A percentile compares a stretch with the other conserved stretches of the same genome.
phyloP scores from a whole-genome alignment of 2,888 invertebrate genomes.

The Furcula furcula region DNA sequence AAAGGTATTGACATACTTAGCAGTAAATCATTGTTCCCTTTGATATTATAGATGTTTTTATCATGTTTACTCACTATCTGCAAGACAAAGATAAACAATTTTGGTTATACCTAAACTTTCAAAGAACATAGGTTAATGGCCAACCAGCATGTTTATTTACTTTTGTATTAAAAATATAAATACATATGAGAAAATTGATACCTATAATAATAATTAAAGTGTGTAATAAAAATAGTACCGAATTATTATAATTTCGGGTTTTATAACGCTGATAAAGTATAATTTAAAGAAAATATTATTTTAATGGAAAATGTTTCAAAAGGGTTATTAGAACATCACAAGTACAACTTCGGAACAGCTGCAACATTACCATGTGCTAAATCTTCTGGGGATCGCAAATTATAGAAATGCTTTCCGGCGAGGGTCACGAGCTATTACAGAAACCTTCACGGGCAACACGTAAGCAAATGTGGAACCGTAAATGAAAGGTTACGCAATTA shows the following conservation, averaged over 20 bases:
- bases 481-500: conserved; percentile 80
- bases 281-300: too few relatives aligned
- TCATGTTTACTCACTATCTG: conserved; percentile 5
- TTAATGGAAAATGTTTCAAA: too few relatives aligned
- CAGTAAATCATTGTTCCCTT: neutral
- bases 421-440: conserved; percentile 68
- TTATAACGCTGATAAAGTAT: too few relatives aligned
- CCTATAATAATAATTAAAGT: too few relatives aligned
- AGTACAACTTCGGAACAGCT: too few relatives aligned
- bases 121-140: conserved; percentile 48
- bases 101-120: neutral
- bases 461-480: conserved; percentile 75
- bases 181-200: too few relatives aligned
- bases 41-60: conserved; percentile 5
- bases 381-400: conserved; percentile 40
- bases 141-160: conserved; percentile 51
- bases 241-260: too few relatives aligned
- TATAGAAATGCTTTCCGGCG: conserved; percentile 33
- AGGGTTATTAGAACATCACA: too few relatives aligned
- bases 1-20: conserved; percentile 16
- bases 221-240: too few relatives aligned
- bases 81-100: neutral
- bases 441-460: conserved; percentile 79
- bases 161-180: conserved; percentile 20
- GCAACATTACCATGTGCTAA: conserved; percentile 45